A percentile compares a stretch with the other conserved stretches of the same genome.
phyloP scores from a whole-genome alignment of 2,797 vertebrate genomes.

The Synaphobranchus kaupii region DNA sequence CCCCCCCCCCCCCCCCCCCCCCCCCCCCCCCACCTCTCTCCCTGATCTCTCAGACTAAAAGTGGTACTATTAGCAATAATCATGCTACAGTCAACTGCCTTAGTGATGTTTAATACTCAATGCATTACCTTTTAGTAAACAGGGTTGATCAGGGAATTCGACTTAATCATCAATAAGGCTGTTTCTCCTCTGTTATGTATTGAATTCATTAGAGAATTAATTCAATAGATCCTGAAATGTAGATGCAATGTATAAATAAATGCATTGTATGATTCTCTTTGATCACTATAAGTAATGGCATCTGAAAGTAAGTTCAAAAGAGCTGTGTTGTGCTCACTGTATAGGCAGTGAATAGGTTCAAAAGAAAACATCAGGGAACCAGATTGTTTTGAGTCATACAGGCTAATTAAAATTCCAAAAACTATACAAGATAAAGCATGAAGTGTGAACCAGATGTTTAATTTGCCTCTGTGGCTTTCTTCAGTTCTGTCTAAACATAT shows the following conservation, averaged over 20 bases:
- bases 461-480: not conserved
- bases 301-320: not conserved
- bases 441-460: conserved; percentile 9
- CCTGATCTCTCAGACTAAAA: not conserved
- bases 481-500: not conserved
- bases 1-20: no score
- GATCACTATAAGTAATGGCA: not conserved
- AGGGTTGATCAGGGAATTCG: not conserved
- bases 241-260: not conserved
- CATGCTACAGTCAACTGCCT: not conserved
- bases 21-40: not conserved
- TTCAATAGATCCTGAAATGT: not conserved
- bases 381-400: not conserved
- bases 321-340: not conserved
- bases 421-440: not conserved
- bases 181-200: not conserved
- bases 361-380: not conserved
- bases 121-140: not conserved
- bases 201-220: not conserved
- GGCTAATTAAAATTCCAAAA: not conserved
- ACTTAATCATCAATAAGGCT: not conserved
- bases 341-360: not conserved
- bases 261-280: not conserved
- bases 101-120: not conserved
- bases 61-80: conserved; percentile 7